Evolutionary conservation across 2,797 vertebrate genomes (phyloP).

Genomic region (Enteromius trimaculatus): DNA sequence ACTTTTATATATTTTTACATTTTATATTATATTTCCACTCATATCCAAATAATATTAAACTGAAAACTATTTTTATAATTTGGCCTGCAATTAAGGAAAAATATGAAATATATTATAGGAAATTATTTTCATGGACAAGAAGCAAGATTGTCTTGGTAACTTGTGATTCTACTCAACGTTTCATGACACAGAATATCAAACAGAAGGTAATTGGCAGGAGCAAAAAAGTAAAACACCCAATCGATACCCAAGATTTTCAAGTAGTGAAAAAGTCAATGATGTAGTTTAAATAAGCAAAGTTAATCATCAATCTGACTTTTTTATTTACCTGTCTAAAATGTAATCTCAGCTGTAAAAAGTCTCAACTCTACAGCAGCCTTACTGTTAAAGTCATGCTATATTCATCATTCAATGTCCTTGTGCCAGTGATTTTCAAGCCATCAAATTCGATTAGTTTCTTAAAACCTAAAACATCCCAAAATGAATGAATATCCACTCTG

Average conservation of each 20-base stretch:
- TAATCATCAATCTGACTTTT: neutral
- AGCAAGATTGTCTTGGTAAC: neutral
- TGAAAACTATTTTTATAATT: neutral
- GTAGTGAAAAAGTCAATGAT: neutral
- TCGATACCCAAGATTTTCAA: constrained; percentile 48
- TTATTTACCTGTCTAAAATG: too few relatives aligned
- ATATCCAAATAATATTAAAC: neutral
- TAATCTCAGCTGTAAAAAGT: neutral
- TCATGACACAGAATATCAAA: constrained; percentile 26
- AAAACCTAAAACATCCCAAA: neutral
- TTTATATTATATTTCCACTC: neutral
- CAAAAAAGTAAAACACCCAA: constrained; percentile 22
- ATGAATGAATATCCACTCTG: neutral
- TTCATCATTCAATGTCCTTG: neutral
- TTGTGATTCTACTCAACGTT: neutral
- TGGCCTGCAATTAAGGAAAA: neutral
- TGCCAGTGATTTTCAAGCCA: neutral
- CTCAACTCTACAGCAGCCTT: neutral
- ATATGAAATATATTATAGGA: neutral
- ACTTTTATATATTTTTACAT: too few relatives aligned
- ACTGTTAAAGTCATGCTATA: neutral
- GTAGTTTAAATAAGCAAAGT: constrained; percentile 31
- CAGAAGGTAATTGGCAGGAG: constrained; percentile 30
- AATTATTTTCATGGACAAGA: neutral
- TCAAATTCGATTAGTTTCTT: neutral